Percentiles rank a stretch among this genome's conserved stretches.
phyloP scores from a whole-genome alignment of 2,113 vertebrate species.

The rabbit (Oryctolagus cuniculus) region DNA sequence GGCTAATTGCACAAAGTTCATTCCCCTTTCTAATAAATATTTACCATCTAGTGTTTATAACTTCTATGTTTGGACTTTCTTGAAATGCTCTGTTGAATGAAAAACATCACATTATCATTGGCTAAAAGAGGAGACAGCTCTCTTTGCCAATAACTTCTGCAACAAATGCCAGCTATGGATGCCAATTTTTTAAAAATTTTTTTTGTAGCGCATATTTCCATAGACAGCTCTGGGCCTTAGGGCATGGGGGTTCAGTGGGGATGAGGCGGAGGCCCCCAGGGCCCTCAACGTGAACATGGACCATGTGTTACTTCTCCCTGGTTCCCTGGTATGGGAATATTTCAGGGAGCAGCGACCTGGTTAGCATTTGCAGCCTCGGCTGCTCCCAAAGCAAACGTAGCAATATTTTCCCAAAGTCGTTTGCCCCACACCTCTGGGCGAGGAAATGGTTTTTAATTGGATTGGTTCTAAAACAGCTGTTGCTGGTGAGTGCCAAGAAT shows the following conservation, averaged over 20 bases:
- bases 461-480: constrained; percentile 35
- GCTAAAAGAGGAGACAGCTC: constrained; percentile 88
- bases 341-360: constrained; percentile 36
- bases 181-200: constrained; percentile 84
- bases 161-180: constrained; percentile 84
- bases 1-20: constrained; percentile 83
- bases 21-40: constrained; percentile 88
- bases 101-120: constrained; percentile 90
- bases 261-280: constrained; percentile 60
- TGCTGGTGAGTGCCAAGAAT: neutral
- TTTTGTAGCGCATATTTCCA: constrained; percentile 86
- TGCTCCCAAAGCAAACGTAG: neutral
- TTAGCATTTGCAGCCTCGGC: neutral
- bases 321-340: constrained; percentile 61
- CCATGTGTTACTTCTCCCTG: constrained; percentile 46
- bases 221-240: constrained; percentile 85
- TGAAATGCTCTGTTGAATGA: constrained; percentile 87
- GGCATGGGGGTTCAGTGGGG: constrained; percentile 74
- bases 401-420: neutral
- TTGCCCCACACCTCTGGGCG: neutral
- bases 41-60: constrained; percentile 87
- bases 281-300: constrained; percentile 70
- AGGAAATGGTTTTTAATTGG: constrained; percentile 9
- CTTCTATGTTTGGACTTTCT: constrained; percentile 88
- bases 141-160: constrained; percentile 88